phyloP scores from a whole-genome alignment of 2,113 vertebrate species.

The Planiliza haematocheilus region DNA sequence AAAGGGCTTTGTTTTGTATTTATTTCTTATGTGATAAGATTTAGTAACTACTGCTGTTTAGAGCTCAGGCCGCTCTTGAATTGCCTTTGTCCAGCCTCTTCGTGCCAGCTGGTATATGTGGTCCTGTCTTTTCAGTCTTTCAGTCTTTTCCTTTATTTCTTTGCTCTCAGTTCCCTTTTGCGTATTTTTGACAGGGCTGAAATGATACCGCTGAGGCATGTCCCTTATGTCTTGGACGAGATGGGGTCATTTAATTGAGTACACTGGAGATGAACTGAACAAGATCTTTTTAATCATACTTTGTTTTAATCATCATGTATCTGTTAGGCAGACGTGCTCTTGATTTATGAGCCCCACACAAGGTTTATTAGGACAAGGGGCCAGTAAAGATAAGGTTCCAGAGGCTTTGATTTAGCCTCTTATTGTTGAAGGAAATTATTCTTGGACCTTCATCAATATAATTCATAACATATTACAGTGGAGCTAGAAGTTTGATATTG shows the following conservation, averaged over 20 bases:
- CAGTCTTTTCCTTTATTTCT: conserved; percentile 40
- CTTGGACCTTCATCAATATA: conserved; percentile 41
- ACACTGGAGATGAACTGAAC: conserved; percentile 63
- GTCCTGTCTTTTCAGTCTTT: conserved; percentile 61
- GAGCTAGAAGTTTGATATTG: conserved; percentile 34
- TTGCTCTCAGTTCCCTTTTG: conserved; percentile 14
- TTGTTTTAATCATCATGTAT: conserved; percentile 71
- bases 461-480: conserved; percentile 19
- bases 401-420: conserved; percentile 35
- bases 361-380: conserved; percentile 53
- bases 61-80: conserved; percentile 52
- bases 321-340: conserved; percentile 60
- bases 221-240: conserved; percentile 39
- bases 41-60: conserved; percentile 17
- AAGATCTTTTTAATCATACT: conserved; percentile 68
- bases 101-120: conserved; percentile 77
- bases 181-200: conserved; percentile 21
- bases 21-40: conserved; percentile 24
- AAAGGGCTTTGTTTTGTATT: conserved; percentile 14
- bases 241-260: conserved; percentile 62
- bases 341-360: conserved; percentile 72
- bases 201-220: conserved; percentile 33
- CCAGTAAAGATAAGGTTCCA: conserved; percentile 50
- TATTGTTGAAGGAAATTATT: conserved; percentile 65
- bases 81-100: conserved; percentile 61